Evolutionary conservation across 2,113 vertebrate genomes (phyloP), one percentile per base, ranked within the genome.

Genomic region (Morone saxatilis): DNA sequence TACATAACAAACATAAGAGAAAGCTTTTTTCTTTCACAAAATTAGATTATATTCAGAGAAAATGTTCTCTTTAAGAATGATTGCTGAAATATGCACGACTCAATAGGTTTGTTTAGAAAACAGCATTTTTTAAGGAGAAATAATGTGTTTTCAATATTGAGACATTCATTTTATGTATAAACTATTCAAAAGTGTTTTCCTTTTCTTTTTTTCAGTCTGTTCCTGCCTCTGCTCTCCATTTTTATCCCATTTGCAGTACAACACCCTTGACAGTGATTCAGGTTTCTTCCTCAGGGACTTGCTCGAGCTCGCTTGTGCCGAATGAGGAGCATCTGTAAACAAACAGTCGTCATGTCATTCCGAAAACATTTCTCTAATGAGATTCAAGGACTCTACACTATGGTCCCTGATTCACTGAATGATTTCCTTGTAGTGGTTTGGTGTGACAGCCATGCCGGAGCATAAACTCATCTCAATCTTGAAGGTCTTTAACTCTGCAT

Each of bases 291-390:
- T 77, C 31, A 9, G 71, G 70, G 74, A n/a, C 36, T 40, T 22
- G 11, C 43, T 69, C 3, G 3, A 25, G 31, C 40, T 4, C 2
- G 31, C 31, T 31, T 31, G 31, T 31, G 31, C 31, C 76, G 74
- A 78, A 76, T 7, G 1, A 19, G 68, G 67, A 84, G 45, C 20
- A 13, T 76, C 10, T 78, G 54, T 61, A 72, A 82, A 81, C 45
- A 78, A 54, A 78, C 53, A 57, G 13, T 16, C 19, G 22, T 70
- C 7, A 40, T 11, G n/a, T 56, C 19, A 19, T 31, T 51, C 10
- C 20, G 25, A 25, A 59, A 45, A 31, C 7, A 40, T 43, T 75
- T 48, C 20, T 54, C 63, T 57, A 65, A 77, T 54, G 38, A 54
- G 54, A 68, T 41, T 75, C 22, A 41, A 61, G 17, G 16, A 17